These are phyloP conservation scores for Thecophora atra DNA, from an alignment of 2,888 invertebrate species.

Conservation along the genomic window DNA sequence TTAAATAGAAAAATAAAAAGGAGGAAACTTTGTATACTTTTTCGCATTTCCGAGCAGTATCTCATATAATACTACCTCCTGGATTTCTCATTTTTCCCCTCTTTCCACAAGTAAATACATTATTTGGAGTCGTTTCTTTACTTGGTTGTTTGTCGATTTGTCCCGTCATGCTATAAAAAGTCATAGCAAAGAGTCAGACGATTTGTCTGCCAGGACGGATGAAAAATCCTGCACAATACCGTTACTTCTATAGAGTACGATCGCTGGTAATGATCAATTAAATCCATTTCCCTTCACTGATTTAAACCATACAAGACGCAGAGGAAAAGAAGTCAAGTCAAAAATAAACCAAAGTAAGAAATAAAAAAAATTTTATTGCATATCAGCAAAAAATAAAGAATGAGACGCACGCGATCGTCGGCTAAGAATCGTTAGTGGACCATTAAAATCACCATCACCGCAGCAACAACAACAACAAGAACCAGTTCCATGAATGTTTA, in stretches of 20 bases:
- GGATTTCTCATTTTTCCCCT: too few relatives aligned
- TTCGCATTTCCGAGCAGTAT: too few relatives aligned
- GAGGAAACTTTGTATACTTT: too few relatives aligned
- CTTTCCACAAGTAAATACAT: too few relatives aligned
- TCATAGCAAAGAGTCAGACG: neutral
- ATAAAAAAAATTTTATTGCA: conserved; percentile 34
- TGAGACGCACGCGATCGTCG: conserved; percentile 15
- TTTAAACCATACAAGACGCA: conserved; percentile 4
- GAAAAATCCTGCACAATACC: neutral
- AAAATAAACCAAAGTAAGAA: conserved; percentile 25
- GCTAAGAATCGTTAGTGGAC: neutral
- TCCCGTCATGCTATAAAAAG: neutral
- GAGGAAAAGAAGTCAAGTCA: neutral
- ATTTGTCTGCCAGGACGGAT: neutral
- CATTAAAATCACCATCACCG: neutral
- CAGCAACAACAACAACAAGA: neutral
- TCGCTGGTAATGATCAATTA: conserved; percentile 36
- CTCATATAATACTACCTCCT: too few relatives aligned
- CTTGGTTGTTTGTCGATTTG: too few relatives aligned
- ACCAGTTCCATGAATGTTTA: neutral
- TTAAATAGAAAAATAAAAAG: too few relatives aligned
- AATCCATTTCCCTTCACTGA: conserved; percentile 29
- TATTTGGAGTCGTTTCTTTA: too few relatives aligned
- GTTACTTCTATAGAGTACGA: conserved; percentile 8
- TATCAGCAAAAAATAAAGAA: neutral